Evolutionary conservation across 2,888 invertebrate genomes (phyloP).

Genomic region (Corythucha ciliata): DNA sequence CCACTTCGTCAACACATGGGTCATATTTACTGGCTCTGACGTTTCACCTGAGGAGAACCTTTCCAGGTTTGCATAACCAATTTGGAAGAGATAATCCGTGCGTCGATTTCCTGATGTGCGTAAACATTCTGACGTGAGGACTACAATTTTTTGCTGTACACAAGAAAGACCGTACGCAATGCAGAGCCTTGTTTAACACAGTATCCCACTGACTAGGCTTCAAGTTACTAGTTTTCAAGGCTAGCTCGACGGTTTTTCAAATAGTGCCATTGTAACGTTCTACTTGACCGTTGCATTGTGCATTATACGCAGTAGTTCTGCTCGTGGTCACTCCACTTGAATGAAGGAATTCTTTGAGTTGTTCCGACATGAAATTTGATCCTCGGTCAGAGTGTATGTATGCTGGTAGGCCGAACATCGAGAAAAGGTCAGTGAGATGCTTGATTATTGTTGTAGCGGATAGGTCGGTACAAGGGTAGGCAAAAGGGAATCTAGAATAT

Average conservation of each 20-base stretch:
- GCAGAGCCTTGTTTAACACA: constrained; percentile 28
- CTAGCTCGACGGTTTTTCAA: constrained; percentile 21
- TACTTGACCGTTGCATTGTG: constrained; percentile 29
- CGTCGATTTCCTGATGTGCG: background rate
- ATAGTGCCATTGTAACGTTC: no score
- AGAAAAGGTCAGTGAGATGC: constrained; percentile 3
- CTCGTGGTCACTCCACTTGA: constrained; percentile 29
- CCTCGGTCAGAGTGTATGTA: constrained; percentile 7
- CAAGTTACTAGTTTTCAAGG: constrained; percentile 18
- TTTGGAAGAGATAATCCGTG: constrained; percentile 3
- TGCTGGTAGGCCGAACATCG: background rate
- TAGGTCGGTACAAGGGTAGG: constrained; percentile 17
- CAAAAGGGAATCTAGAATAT: constrained; percentile 29
- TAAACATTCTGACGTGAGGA: constrained; percentile 29
- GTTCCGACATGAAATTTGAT: background rate
- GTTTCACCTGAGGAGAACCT: constrained; percentile 3
- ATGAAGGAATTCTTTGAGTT: constrained; percentile 27
- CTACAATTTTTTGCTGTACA: constrained; percentile 29
- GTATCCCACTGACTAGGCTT: constrained; percentile 24
- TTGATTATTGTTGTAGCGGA: constrained; percentile 18
- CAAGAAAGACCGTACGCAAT: constrained; percentile 29
- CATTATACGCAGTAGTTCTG: constrained; percentile 30
- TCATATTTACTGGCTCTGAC: constrained; percentile 1
- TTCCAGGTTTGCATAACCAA: constrained; percentile 15
- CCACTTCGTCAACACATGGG: constrained; percentile 9